Percentiles rank a stretch among this genome's conserved stretches.
These are phyloP conservation scores for Cydia pomonella DNA, from an alignment of 1,140 invertebrate genomes.

Conservation along the genomic window DNA sequence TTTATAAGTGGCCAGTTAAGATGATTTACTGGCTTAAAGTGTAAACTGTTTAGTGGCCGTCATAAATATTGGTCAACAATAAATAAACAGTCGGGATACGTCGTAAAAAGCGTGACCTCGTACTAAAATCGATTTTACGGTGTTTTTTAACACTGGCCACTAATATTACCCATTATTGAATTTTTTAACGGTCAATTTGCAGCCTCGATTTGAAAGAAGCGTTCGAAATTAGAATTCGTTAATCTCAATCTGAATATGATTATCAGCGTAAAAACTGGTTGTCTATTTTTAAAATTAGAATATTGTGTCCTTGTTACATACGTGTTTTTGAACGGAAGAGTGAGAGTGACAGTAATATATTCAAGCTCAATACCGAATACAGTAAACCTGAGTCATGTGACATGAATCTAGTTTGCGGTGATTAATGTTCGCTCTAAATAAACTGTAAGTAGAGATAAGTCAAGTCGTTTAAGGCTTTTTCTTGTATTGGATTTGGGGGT, in stretches of 20 bases:
- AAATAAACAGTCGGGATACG: conserved; percentile 52
- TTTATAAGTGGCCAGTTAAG: conserved; percentile 2
- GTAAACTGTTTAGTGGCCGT: conserved; percentile 44
- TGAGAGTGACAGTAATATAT: conserved; percentile 25
- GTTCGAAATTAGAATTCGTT: not conserved
- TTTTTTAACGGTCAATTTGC: conserved; percentile 10
- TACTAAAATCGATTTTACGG: conserved; percentile 41
- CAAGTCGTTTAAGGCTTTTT: conserved; percentile 1
- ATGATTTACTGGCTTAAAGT: conserved; percentile 48
- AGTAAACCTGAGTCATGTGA: conserved; percentile 51
- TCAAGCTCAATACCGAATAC: conserved; percentile 33
- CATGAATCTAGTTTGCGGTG: conserved; percentile 54
- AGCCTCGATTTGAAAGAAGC: not conserved
- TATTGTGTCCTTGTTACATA: not conserved
- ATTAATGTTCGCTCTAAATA: conserved; percentile 25
- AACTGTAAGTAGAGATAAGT: conserved; percentile 24
- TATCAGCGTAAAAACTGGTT: not conserved
- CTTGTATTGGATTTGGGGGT: conserved; percentile 17
- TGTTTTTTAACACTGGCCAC: conserved; percentile 35
- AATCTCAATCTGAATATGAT: not conserved
- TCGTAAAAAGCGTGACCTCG: conserved; percentile 54
- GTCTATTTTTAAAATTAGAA: conserved; percentile 2
- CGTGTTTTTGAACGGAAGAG: not conserved
- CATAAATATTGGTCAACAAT: conserved; percentile 57
- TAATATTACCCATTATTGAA: not conserved